These are phyloP conservation scores for Saxicola maurus DNA, from an alignment of 2,797 vertebrate species.

Conservation along the genomic window DNA sequence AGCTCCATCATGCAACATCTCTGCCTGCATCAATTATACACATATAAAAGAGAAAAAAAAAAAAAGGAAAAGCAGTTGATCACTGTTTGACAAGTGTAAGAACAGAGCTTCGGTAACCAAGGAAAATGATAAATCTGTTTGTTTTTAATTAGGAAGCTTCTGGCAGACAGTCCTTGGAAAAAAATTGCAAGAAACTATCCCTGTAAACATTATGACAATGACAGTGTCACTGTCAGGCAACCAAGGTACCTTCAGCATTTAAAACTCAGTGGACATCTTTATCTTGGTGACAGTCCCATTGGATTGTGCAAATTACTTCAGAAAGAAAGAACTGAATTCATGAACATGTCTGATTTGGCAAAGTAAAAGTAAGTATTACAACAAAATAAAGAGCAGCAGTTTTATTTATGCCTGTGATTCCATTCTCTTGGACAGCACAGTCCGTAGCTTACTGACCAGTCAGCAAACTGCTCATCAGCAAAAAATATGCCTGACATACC, in stretches of 20 bases:
- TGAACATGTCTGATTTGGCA: neutral
- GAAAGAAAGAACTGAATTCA: neutral
- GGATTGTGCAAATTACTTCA: neutral
- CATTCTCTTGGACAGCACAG: neutral
- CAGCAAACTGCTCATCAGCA: neutral
- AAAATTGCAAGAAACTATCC: conserved; percentile 18
- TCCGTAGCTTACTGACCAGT: neutral
- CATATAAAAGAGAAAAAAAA: neutral
- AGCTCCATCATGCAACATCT: neutral
- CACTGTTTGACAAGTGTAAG: neutral
- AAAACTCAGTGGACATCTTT: conserved; percentile 23
- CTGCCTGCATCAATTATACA: neutral
- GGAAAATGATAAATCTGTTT: conserved; percentile 51
- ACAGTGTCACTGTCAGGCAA: neutral
- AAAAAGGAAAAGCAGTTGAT: neutral
- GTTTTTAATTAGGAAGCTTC: conserved; percentile 68
- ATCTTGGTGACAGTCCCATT: neutral
- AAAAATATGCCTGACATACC: neutral
- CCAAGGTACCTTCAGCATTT: conserved; percentile 33
- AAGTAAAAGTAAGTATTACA: neutral
- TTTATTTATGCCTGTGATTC: neutral
- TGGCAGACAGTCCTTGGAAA: conserved; percentile 9
- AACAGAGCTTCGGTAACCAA: conserved; percentile 6
- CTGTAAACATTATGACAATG: neutral
- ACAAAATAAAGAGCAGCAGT: neutral